phyloP scores from a whole-genome alignment of 2,888 invertebrate genomes.

The Amblyjoppa fuscipennis region DNA sequence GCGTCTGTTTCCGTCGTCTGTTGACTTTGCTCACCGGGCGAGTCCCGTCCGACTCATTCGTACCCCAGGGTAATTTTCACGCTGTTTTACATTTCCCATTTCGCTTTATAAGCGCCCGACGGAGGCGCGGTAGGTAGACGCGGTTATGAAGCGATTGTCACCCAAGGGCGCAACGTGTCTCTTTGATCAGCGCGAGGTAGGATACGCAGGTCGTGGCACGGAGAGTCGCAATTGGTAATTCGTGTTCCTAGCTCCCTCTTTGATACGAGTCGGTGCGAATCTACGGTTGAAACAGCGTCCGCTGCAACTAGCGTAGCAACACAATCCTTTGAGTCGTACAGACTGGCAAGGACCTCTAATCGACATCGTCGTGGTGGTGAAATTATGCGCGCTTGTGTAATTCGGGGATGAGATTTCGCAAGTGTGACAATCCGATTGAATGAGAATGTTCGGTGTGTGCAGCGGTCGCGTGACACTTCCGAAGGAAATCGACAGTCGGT shows the following conservation, averaged over 20 bases:
- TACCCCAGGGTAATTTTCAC: not conserved
- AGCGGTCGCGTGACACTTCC: not conserved
- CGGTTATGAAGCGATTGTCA: not conserved
- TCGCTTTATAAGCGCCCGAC: not conserved
- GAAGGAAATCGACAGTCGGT: conserved; percentile 3
- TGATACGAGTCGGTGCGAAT: not conserved
- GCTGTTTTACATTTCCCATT: not conserved
- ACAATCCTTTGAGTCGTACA: conserved; percentile 23
- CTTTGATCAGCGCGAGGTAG: conserved; percentile 42
- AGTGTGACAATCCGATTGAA: conserved; percentile 13
- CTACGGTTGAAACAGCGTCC: not conserved
- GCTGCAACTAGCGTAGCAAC: conserved; percentile 30
- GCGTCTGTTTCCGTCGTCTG: not conserved
- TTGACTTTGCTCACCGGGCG: too few relatives aligned
- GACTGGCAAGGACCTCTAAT: conserved; percentile 10
- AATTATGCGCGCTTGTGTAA: not conserved
- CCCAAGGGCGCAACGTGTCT: not conserved
- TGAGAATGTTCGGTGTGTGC: conserved; percentile 22
- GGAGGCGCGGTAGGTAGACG: not conserved
- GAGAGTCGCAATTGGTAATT: conserved; percentile 11
- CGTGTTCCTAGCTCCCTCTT: not conserved
- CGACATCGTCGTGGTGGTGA: not conserved
- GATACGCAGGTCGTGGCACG: not conserved
- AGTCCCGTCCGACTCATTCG: not conserved
- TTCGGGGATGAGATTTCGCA: conserved; percentile 23